phyloP scores from a whole-genome alignment of 2,888 invertebrate species.

The Plebejus anna region DNA sequence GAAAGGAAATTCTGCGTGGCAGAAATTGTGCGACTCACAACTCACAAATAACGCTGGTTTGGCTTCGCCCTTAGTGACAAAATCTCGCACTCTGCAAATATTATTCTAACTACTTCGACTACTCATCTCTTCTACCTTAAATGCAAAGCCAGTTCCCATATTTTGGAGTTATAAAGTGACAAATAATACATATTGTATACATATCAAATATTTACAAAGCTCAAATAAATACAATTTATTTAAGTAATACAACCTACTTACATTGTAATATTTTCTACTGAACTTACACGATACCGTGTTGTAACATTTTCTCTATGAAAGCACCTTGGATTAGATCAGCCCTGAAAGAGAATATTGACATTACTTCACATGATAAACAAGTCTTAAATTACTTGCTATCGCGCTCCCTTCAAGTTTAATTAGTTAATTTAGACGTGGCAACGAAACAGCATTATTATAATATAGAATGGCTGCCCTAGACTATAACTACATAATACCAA shows the following conservation, averaged over 20 bases:
- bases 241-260: background rate
- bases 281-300: slow-evolving; percentile 32
- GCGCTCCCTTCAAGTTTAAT: too few species aligned
- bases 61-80: too few species aligned
- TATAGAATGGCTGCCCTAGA: too few species aligned
- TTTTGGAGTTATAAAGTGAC: background rate
- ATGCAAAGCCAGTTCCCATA: background rate
- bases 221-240: background rate
- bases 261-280: background rate
- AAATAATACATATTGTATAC: background rate
- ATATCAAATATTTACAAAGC: slow-evolving; percentile 2
- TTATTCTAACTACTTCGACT: background rate
- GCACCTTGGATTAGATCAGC: slow-evolving; percentile 69
- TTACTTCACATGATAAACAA: slow-evolving; percentile 14
- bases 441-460: too few species aligned
- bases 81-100: background rate
- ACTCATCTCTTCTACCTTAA: background rate
- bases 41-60: too few species aligned
- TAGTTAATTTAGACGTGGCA: too few species aligned
- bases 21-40: too few species aligned
- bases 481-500: too few species aligned
- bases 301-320: slow-evolving; percentile 62
- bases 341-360: slow-evolving; percentile 50
- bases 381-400: background rate
- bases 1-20: too few species aligned